Conservation (phyloP, 2,113 vertebrate genomes). For the Xenus cinereus region DNA sequence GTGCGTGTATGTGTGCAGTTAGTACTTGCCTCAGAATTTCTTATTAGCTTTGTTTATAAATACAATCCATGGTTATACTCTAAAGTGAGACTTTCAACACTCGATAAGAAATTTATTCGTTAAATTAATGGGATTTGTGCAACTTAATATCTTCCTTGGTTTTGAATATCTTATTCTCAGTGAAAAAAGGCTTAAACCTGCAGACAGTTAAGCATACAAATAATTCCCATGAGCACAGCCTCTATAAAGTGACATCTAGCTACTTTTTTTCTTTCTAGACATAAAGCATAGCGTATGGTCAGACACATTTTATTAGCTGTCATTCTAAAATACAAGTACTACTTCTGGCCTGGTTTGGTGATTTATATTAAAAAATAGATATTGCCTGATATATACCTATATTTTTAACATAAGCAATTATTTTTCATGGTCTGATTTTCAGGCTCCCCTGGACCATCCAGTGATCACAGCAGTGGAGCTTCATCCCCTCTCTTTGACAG, state of each 20-base stretch:
- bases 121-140: background rate
- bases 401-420: background rate
- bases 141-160: background rate
- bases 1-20: background rate
- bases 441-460: conserved; percentile 88
- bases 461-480: conserved; percentile 84
- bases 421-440: background rate
- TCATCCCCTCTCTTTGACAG: conserved; percentile 93
- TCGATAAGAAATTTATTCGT: background rate
- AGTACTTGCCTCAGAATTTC: background rate
- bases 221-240: background rate
- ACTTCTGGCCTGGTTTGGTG: background rate
- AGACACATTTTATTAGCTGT: background rate
- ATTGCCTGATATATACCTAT: background rate
- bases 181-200: background rate
- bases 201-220: background rate
- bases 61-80: background rate
- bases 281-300: background rate
- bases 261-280: background rate
- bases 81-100: background rate
- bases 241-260: background rate
- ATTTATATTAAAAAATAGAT: background rate
- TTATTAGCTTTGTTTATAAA: background rate
- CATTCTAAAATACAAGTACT: background rate
- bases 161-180: background rate